phyloP scores from a whole-genome alignment of 2,113 vertebrate genomes.

The Dipodomys spectabilis region DNA sequence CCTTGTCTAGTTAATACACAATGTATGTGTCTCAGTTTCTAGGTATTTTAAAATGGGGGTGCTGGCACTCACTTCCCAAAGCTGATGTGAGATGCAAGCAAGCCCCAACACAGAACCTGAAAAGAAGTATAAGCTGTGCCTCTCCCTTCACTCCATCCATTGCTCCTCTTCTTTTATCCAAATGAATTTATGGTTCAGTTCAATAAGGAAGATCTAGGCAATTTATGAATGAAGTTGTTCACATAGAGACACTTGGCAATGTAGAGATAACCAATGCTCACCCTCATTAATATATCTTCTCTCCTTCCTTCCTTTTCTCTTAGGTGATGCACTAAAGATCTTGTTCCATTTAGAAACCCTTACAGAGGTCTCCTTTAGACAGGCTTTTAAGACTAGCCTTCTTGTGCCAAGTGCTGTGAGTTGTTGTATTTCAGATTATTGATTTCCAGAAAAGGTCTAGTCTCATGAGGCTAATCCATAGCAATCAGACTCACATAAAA shows the following conservation, averaged over 20 bases:
- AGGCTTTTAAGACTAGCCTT: neutral
- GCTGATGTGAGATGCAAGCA: conserved; percentile 14
- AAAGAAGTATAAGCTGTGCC: neutral
- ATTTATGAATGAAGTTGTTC: neutral
- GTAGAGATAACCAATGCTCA: neutral
- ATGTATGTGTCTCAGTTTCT: neutral
- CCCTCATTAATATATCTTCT: neutral
- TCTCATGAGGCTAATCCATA: neutral
- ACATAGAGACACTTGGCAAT: neutral
- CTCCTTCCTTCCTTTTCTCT: neutral
- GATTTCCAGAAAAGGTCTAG: neutral
- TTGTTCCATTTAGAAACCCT: neutral
- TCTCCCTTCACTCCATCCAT: too few relatives aligned
- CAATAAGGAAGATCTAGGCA: neutral
- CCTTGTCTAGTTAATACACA: neutral
- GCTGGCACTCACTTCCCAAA: neutral
- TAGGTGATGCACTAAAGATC: neutral
- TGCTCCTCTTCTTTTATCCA: neutral
- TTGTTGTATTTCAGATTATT: neutral
- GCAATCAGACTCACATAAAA: neutral
- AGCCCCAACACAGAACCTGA: neutral
- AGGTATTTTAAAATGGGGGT: neutral
- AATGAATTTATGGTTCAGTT: neutral
- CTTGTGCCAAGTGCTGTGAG: neutral
- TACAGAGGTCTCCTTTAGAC: neutral